These are phyloP conservation scores for Mactromeris polynyma DNA, from an alignment of 2,888 invertebrate species.

Conservation along the genomic window DNA sequence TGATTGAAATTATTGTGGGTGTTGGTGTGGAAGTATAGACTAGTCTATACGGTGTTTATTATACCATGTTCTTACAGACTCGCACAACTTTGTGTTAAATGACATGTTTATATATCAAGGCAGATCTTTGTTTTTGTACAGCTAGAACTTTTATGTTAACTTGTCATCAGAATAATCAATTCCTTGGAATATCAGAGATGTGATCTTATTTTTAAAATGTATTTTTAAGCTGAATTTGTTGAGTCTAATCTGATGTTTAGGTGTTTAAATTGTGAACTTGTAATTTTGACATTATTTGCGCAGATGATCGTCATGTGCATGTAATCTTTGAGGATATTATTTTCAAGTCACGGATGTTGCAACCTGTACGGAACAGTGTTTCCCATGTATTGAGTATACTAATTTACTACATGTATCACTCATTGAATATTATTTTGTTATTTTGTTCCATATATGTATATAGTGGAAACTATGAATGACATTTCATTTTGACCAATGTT, in stretches of 20 bases:
- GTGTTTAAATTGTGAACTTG: neutral
- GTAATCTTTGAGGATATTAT: neutral
- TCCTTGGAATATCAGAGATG: neutral
- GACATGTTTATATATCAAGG: too few relatives aligned
- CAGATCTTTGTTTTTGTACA: too few relatives aligned
- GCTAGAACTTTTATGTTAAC: neutral
- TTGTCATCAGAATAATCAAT: neutral
- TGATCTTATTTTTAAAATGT: neutral
- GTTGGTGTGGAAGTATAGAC: too few relatives aligned
- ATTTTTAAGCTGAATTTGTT: neutral
- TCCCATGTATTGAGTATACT: neutral
- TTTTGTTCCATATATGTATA: too few relatives aligned
- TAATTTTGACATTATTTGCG: neutral
- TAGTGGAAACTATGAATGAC: too few relatives aligned
- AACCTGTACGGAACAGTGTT: neutral
- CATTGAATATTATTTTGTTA: neutral
- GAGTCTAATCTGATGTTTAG: neutral
- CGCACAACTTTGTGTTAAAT: too few relatives aligned
- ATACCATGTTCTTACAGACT: too few relatives aligned
- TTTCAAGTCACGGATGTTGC: neutral
- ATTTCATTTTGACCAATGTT: too few relatives aligned
- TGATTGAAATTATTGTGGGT: too few relatives aligned
- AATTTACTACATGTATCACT: neutral
- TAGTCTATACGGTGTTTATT: too few relatives aligned
- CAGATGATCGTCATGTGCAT: neutral